Percentiles rank a stretch among this genome's conserved stretches.
These are phyloP conservation scores for Panthera uncia DNA, from an alignment of 2,113 vertebrate species.

Conservation along the genomic window DNA sequence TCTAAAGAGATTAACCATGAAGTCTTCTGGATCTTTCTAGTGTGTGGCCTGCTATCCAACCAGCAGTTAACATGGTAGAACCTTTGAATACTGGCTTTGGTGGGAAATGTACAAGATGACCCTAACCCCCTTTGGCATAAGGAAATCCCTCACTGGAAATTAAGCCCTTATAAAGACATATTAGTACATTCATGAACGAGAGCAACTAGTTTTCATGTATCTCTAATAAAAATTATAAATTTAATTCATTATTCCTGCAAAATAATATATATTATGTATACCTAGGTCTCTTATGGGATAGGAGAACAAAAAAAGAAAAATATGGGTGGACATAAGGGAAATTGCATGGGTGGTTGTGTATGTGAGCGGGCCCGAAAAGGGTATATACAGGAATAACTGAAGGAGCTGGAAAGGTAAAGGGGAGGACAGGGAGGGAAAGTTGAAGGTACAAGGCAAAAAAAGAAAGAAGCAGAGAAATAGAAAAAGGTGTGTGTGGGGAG, in stretches of 20 bases:
- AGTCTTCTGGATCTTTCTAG: not conserved
- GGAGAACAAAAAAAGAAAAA: not conserved
- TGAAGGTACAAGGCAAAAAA: not conserved
- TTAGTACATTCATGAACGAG: not conserved
- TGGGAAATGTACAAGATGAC: not conserved
- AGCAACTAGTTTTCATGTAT: not conserved
- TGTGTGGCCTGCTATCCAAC: not conserved
- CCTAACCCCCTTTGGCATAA: not conserved
- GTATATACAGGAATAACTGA: not conserved
- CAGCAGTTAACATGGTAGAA: not conserved
- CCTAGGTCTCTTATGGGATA: not conserved
- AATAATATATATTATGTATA: not conserved
- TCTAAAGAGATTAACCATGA: not conserved
- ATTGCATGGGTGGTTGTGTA: fast-evolving
- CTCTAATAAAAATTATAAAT: not conserved
- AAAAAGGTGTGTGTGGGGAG: not conserved
- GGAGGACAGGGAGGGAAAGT: not conserved
- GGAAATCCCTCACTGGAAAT: not conserved
- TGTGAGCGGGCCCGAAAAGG: not conserved
- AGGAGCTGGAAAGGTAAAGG: not conserved
- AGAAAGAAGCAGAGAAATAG: not conserved
- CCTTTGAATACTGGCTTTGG: not conserved
- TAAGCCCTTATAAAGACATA: not conserved
- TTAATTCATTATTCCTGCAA: not conserved
- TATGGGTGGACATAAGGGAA: not conserved